Percentiles rank a stretch among this genome's conserved stretches.
These are phyloP conservation scores for Rhinolophus ferrumequinum DNA, from an alignment of 2,113 vertebrate species.

Conservation along the genomic window DNA sequence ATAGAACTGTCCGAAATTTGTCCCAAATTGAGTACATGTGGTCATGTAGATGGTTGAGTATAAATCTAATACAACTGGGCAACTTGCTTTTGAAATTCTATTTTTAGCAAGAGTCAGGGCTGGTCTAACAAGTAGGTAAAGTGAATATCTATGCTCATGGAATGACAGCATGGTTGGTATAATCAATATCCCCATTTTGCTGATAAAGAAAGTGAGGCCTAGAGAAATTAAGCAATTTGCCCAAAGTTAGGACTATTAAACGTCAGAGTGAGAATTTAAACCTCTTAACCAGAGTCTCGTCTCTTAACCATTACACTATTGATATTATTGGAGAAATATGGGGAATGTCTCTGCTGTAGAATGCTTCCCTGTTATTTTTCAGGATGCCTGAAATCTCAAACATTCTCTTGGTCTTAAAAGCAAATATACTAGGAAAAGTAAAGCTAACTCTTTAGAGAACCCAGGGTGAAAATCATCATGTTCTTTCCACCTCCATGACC, in stretches of 20 bases:
- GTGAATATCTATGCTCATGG: too few species aligned
- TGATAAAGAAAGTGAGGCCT: not conserved
- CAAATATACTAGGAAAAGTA: not conserved
- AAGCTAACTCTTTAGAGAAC: not conserved
- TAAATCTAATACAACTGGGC: not conserved
- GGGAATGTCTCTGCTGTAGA: not conserved
- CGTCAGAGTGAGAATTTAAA: not conserved
- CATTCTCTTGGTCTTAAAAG: not conserved
- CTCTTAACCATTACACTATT: not conserved
- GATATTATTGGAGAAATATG: not conserved
- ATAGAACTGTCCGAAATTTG: not conserved
- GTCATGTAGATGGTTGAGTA: not conserved
- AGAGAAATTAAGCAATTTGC: constrained; percentile 12
- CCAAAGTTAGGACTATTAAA: not conserved
- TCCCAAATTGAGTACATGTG: not conserved
- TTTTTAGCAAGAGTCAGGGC: not conserved
- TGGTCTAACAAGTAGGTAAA: not conserved
- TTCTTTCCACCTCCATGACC: not conserved
- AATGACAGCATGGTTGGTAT: too few species aligned
- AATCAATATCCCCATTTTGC: not conserved
- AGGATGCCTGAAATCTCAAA: constrained; percentile 16
- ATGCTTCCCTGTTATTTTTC: not conserved
- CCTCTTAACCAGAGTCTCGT: not conserved
- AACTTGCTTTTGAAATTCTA: not conserved
- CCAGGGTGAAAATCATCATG: not conserved